These are phyloP conservation scores for Hozukius guyotensis DNA, from an alignment of 2,797 vertebrate species.

Conservation along the genomic window DNA sequence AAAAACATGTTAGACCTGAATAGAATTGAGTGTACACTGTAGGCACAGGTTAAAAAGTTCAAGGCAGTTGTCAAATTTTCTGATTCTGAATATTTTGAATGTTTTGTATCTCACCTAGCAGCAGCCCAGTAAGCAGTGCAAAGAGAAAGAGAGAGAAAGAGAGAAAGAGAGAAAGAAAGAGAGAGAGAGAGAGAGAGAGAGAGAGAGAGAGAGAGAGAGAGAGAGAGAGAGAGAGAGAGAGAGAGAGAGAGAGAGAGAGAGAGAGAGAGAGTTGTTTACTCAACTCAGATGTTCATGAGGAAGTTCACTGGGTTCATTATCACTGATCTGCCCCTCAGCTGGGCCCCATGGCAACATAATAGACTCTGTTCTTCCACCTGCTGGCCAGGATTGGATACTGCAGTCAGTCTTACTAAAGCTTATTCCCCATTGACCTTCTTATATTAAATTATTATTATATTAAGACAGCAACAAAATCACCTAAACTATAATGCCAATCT, in stretches of 20 bases:
- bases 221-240: conserved; percentile 38
- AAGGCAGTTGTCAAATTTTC: conserved; percentile 1
- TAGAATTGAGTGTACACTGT: not conserved
- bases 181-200: conserved; percentile 30
- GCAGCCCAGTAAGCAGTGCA: conserved; percentile 28
- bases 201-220: conserved; percentile 26
- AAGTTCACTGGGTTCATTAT: conserved; percentile 71
- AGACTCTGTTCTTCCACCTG: conserved; percentile 61
- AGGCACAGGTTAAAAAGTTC: not conserved
- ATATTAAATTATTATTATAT: not conserved
- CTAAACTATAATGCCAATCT: not conserved
- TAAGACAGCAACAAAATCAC: not conserved
- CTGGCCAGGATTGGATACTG: conserved; percentile 46
- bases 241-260: conserved; percentile 38
- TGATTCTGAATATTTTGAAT: conserved; percentile 28
- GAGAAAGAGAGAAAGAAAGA: conserved; percentile 26
- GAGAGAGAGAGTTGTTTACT: conserved; percentile 65
- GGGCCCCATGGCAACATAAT: conserved; percentile 58
- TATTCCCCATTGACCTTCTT: not conserved
- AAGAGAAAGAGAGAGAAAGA: conserved; percentile 32
- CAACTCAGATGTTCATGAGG: conserved; percentile 58
- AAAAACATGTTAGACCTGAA: not conserved
- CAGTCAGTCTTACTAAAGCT: not conserved
- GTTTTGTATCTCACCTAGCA: conserved; percentile 35
- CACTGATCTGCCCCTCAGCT: conserved; percentile 58